phyloP scores from a whole-genome alignment of 1,140 invertebrate species.

The Leucophenga varia region DNA sequence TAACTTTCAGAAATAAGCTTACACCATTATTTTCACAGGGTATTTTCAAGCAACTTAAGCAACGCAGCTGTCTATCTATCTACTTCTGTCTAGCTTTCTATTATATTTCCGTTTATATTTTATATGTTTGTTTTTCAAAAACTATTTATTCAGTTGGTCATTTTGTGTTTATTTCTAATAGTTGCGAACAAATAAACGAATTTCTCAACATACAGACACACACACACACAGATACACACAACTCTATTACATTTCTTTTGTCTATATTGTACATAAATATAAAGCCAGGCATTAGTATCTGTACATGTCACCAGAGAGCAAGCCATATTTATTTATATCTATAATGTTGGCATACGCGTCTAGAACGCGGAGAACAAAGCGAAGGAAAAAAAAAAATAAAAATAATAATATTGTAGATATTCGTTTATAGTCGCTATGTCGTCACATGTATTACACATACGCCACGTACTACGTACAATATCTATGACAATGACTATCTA shows the following conservation, averaged over 20 bases:
- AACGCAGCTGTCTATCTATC: no score
- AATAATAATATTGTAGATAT: slow-evolving; percentile 15
- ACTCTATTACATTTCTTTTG: no score
- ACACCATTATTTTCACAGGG: no score
- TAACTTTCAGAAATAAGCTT: no score
- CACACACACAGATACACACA: slow-evolving; percentile 3
- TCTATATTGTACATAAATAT: slow-evolving; percentile 3
- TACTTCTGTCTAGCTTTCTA: no score
- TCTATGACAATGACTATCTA: background rate
- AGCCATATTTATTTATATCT: slow-evolving; percentile 48
- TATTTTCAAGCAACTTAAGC: no score
- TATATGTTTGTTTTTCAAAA: no score
- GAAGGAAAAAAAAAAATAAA: slow-evolving; percentile 15
- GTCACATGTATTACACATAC: background rate
- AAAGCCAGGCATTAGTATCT: slow-evolving; percentile 15
- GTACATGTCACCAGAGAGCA: slow-evolving; percentile 46
- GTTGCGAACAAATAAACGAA: no score
- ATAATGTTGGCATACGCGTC: slow-evolving; percentile 20
- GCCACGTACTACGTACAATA: no score
- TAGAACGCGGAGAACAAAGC: slow-evolving; percentile 34
- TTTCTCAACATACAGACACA: slow-evolving; percentile 13
- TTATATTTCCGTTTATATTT: no score
- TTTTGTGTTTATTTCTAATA: slow-evolving; percentile 51
- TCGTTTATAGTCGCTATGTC: slow-evolving; percentile 15
- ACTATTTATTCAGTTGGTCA: slow-evolving; percentile 53